These are phyloP conservation scores for Eupithecia pulchellata DNA, from an alignment of 2,888 invertebrate species.

Conservation along the genomic window DNA sequence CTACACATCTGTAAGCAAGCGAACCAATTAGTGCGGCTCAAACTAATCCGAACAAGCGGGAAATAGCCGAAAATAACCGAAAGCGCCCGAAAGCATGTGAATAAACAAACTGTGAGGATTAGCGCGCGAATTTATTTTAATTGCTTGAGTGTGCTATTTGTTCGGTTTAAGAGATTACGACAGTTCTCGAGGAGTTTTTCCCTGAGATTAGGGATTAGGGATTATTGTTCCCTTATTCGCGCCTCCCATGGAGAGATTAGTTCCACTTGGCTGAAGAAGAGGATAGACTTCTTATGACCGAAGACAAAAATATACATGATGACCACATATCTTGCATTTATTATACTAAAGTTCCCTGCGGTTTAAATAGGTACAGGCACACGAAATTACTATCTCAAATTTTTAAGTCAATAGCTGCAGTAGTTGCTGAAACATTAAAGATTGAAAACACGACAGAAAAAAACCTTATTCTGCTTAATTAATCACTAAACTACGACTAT, in stretches of 20 bases:
- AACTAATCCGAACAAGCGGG: conserved; percentile 72
- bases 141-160: conserved; percentile 49
- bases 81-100: conserved; percentile 55
- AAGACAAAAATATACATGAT: neutral
- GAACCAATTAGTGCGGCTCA: conserved; percentile 74
- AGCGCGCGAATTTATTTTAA: conserved; percentile 64
- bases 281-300: neutral
- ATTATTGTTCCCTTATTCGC: neutral
- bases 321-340: no score
- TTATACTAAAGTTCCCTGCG: no score
- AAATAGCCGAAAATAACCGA: conserved; percentile 52
- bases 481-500: no score
- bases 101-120: conserved; percentile 53
- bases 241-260: neutral
- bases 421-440: no score
- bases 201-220: conserved; percentile 11
- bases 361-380: no score
- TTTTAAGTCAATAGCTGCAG: no score
- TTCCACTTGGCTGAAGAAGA: neutral
- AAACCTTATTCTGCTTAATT: no score
- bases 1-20: conserved; percentile 20
- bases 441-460: no score
- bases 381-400: no score
- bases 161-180: conserved; percentile 43
- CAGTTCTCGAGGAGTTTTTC: conserved; percentile 30